These are phyloP conservation scores for Eulemur rubriventer DNA, from an alignment of 2,797 vertebrate species.

Conservation along the genomic window DNA sequence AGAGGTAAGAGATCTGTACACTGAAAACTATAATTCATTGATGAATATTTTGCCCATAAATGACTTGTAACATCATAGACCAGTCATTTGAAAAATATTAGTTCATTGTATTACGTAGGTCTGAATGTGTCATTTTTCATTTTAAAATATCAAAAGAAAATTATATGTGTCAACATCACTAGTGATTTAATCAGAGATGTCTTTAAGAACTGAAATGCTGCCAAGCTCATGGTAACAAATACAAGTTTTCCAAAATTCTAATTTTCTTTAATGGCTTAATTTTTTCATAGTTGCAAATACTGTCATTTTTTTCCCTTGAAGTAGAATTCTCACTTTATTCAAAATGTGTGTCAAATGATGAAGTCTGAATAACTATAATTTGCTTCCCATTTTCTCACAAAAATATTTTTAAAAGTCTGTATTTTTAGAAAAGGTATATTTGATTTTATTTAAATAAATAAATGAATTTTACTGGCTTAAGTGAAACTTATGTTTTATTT, in stretches of 20 bases:
- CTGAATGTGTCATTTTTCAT: not conserved
- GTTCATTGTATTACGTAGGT: not conserved
- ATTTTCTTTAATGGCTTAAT: not conserved
- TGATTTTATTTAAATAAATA: not conserved
- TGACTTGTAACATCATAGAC: not conserved
- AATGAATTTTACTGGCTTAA: not conserved
- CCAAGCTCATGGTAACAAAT: not conserved
- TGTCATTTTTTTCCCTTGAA: not conserved
- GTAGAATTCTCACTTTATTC: not conserved
- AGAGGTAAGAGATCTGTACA: not conserved
- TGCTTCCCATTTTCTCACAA: not conserved
- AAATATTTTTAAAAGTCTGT: not conserved
- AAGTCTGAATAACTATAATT: not conserved
- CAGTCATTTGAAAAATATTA: not conserved
- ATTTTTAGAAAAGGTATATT: not conserved
- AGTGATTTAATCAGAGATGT: not conserved
- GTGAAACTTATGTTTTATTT: not conserved
- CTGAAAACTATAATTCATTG: not conserved
- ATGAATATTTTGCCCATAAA: not conserved
- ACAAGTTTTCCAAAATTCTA: not conserved
- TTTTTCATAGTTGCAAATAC: not conserved
- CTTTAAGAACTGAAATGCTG: not conserved
- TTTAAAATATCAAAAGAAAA: not conserved
- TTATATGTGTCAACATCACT: not conserved
- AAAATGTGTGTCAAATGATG: not conserved